Evolutionary conservation across 2,797 vertebrate genomes (phyloP), one percentile per base, ranked within the genome.

Genomic region (Microcaecilia unicolor): DNA sequence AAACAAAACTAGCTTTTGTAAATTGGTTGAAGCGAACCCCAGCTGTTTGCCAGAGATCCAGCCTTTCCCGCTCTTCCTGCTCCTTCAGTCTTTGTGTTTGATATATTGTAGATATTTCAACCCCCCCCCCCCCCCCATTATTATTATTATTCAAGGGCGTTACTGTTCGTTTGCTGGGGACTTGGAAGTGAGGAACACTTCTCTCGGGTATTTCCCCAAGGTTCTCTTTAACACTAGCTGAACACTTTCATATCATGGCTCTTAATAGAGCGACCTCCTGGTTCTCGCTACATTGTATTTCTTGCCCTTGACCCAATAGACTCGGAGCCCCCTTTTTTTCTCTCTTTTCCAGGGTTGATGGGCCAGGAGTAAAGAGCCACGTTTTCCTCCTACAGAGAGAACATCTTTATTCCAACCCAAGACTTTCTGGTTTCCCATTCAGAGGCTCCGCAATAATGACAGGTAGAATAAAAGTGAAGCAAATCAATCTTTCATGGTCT

Each of bases 401-500:
- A 96, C 89, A 91, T 94, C 92, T 97, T 93, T 92, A 95, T 93
- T 89, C 86, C 80, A 77, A 79, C 50, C 79, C 77, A 74, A 65
- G 81, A 78, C 77, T 84, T 79, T 68, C 81, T 81, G 75, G 77
- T 80, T 77, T 80, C 81, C 84, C 64, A 82, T 88, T 90, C 84
- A 82, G 70, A 72, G 57, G 79, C 76, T 81, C 76, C 60, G 71
- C 70, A 85, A 81, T 83, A 80, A 87, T 84, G 83, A 87, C 85
- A 87, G 73, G 73, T 58, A 66, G 74, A 74, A 86, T 81, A 86
- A 89, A 86, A 86, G 86, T 89, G 82, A 82, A 86, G 83, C 87
- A 87, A 93, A 95, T 95, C 92, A 86, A 92, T 95, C 85, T 79
- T 86, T 81, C 80, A 87, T 80, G 90, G 87, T 84, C 78, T 87